Evolutionary conservation across 1,140 invertebrate genomes (phyloP), one percentile per base, ranked within the genome.

Genomic region (Drosophila lini): DNA sequence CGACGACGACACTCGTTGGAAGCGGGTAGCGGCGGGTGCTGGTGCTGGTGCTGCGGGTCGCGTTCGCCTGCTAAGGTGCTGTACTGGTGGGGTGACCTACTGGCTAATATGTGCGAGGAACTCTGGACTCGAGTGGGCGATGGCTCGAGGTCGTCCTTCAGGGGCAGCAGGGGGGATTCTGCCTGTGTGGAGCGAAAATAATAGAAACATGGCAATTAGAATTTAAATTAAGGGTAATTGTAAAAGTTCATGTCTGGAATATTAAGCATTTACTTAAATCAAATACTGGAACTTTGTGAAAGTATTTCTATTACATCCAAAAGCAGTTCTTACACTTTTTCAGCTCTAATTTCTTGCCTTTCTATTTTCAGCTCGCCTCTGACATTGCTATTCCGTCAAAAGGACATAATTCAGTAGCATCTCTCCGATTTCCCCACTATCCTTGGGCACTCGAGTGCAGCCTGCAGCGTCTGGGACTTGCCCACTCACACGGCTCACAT

Each of bases 121-220:
- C 22, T 69, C 38, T 45, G 77, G 25, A 22, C 45, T 63, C 45
- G 67, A 48, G 53, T 42, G 28, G 57, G 71, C 36, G 52, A 73
- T 10, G 40, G 6, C 19, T 63, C 56, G 52, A 55, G 8, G 38
- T 79, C 62, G 19, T 81, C 78, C 62, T 81, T 84, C 15, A 70
- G 36, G 41, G 81, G 89, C 32, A 91, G 74, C 40, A 91, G 61
- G n/a, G 89, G 89, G 53, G 89, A 89, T 65, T 91, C 89, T 59
- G 84, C 83, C 89, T 91, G 67, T 15, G 56, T 16, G 25, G 13
- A 3, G 5, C 36, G 32, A 25, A 16, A 16, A 15, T 4, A 15
- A 9, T 13, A 69, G 50, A 31, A 48, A 15, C 19, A 22, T 19
- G 13, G 6, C 31, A 22, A 52, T 53, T 41, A 50, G 10, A 28